Base-by-base conservation (phyloP, 2,797 vertebrate species). In the Iguana delicatissima region DNA sequence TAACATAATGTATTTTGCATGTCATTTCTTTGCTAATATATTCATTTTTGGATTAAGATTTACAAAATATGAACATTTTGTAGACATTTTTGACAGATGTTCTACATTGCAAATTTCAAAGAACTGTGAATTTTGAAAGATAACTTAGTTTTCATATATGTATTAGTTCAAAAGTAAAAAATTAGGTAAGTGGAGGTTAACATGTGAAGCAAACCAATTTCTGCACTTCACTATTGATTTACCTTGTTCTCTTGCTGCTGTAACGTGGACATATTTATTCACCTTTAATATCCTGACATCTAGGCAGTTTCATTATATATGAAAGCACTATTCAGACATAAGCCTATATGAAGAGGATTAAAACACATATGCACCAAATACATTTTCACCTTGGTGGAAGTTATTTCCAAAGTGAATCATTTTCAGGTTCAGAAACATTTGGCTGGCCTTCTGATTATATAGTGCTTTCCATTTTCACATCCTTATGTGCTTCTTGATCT, bases 361-460 rank as follows among this genome's bases (percentile, higher is more conserved):
- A 35, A 57, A 80, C 12, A 32, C 29, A 55, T 32, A 80, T 35
- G 7, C 10, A 3, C 14, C 55, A 38, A 62, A 67, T 64, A n/a
- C 57, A 83, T 77, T 64, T 83, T 29, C 64, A 89, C 72, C 57
- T 57, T 76, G 6, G 29, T n/a, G 38, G 18, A 86, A 89, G 55
- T 88, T n/a, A 74, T 85, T 91, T 83, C 73, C 77, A 81, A 85
- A 85, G n/a, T 55, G 57, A 91, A 64, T 62, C 46, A 74, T 91
- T 91, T 89, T 81, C 57, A 81, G 69, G 32, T 82, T 67, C 79
- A 82, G 83, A 86, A 81, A 89, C 69, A 76, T 86, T 91, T 81
- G 59, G 57, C 67, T 86, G 67, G 57, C 29, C 77, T 55, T 81
- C 84, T 42, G 77, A 80, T 76, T 89, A 80, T 76, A 38, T 22